These are phyloP conservation scores for Dicentrarchus labrax DNA, from an alignment of 2,113 vertebrate genomes.

Conservation along the genomic window DNA sequence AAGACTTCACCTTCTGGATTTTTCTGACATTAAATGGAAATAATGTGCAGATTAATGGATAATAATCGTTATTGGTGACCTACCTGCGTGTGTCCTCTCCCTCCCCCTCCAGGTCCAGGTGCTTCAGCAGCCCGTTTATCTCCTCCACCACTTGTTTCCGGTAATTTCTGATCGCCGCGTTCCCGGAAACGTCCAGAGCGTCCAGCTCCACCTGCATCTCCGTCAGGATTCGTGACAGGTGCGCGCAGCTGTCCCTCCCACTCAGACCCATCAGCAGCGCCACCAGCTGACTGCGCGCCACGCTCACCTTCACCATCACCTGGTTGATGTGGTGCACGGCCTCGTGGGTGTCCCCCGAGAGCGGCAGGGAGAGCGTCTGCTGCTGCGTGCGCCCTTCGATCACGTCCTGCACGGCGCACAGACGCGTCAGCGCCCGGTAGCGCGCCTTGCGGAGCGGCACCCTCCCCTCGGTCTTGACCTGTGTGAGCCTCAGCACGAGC, in stretches of 20 bases:
- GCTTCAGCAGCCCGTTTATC: slow-evolving; percentile 93
- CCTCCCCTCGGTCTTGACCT: slow-evolving; percentile 94
- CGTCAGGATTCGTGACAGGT: slow-evolving; percentile 93
- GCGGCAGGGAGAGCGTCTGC: slow-evolving; percentile 91
- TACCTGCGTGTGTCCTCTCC: slow-evolving; percentile 88
- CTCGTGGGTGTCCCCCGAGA: slow-evolving; percentile 91
- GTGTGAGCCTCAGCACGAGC: slow-evolving; percentile 91
- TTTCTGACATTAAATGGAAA: not conserved
- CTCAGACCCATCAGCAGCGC: slow-evolving; percentile 93
- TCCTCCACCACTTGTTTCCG: slow-evolving; percentile 96
- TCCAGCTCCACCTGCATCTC: slow-evolving; percentile 95
- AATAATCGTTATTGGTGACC: not conserved
- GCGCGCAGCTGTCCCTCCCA: slow-evolving; percentile 91
- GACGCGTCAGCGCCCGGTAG: slow-evolving; percentile 91
- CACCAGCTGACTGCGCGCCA: slow-evolving; percentile 92
- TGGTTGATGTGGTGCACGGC: slow-evolving; percentile 93
- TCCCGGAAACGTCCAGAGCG: slow-evolving; percentile 94
- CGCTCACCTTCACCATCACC: slow-evolving; percentile 94
- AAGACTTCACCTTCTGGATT: no score
- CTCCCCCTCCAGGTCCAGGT: slow-evolving; percentile 95
- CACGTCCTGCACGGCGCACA: slow-evolving; percentile 95
- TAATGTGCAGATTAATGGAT: not conserved
- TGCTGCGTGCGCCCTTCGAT: slow-evolving; percentile 88
- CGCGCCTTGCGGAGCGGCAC: slow-evolving; percentile 92
- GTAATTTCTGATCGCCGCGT: slow-evolving; percentile 91